Base-by-base conservation (phyloP, 37 sponge, comb jelly and placozoan species). In the Ephydatia muelleri region DNA sequence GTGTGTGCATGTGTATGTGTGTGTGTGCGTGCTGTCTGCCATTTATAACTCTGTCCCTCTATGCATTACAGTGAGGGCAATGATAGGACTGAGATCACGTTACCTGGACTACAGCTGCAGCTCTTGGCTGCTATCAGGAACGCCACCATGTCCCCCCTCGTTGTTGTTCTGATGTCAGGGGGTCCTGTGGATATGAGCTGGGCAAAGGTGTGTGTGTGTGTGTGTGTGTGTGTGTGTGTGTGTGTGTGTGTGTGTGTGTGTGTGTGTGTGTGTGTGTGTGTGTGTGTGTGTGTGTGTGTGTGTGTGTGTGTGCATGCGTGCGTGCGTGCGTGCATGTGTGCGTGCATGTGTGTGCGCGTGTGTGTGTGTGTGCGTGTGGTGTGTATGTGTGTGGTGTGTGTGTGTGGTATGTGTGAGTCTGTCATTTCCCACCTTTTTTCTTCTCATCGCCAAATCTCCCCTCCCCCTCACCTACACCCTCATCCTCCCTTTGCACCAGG, bases 101-200 rank as follows among this genome's bases (percentile, higher is more conserved):
- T 94, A 43, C 95, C 95, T 38, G 95, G 95, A 25, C 66, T 79
- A 33, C 95, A 94, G 57, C 75, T 70, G 47, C 65, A 88, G 5
- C 81, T 94, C 36, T 23, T 94, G 77, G 34, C 84, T 28, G 67
- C 57, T 14, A 38, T 94, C 5, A 76, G 70, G 70, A 43, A 27
- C 4, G 83, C 79, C 21, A 79, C 35, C 14, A 79, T 36, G 29
- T 73, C 49, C 9, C 88, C 85, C 28, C 28, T 94, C 2, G 37
- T 93, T 69, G 83, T 94, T 8, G 95, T 88, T 0, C 75, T 94
- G 0, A 94, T 94, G 95, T 82, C 91, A 28, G 95, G 95, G 34
- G 91, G 95, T 49, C 87, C 91, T 49, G 91, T 91, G 31, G 95
- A 94, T 76, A 87, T 94, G 64, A 80, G 75, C 16, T 86, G 79